Percentiles rank a stretch among this genome's conserved stretches.
Evolutionary conservation across 2,888 invertebrate species (phyloP).

Genomic region (Neuroscelio doddi): DNA sequence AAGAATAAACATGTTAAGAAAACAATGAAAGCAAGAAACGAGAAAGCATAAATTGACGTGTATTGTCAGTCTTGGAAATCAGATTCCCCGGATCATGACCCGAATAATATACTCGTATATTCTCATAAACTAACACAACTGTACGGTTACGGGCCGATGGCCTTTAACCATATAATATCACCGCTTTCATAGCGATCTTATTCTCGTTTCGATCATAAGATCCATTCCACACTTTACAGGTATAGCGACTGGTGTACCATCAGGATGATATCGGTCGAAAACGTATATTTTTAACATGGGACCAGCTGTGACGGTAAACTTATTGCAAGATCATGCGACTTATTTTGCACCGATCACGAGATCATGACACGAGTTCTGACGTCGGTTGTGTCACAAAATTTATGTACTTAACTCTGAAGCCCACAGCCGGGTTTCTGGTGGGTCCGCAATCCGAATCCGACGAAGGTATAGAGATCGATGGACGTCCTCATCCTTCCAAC

Average conservation of each 20-base stretch:
- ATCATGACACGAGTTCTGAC: conserved; percentile 2
- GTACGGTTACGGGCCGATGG: not conserved
- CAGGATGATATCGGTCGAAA: not conserved
- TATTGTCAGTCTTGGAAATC: conserved; percentile 5
- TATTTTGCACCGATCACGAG: conserved; percentile 1
- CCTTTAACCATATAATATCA: too few relatives aligned
- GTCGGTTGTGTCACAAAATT: conserved; percentile 6
- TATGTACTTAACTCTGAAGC: too few relatives aligned
- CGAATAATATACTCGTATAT: conserved; percentile 3
- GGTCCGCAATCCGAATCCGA: conserved; percentile 5
- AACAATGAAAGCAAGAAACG: conserved; percentile 1
- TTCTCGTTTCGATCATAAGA: not conserved
- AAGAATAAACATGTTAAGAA: too few relatives aligned
- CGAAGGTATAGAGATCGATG: conserved; percentile 27
- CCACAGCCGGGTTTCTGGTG: conserved; percentile 8
- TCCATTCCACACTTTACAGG: not conserved
- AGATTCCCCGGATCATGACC: conserved; percentile 3
- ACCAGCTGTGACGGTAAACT: not conserved
- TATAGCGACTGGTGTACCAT: too few relatives aligned
- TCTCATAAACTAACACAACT: not conserved
- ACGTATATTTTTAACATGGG: not conserved
- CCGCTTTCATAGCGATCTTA: not conserved
- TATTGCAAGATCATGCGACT: not conserved
- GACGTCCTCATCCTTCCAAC: conserved; percentile 27
- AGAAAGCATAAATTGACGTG: not conserved